A percentile compares a stretch with the other conserved stretches of the same genome.
Evolutionary conservation across 1,140 invertebrate species (phyloP).

Genomic region (Heliconius nattereri): DNA sequence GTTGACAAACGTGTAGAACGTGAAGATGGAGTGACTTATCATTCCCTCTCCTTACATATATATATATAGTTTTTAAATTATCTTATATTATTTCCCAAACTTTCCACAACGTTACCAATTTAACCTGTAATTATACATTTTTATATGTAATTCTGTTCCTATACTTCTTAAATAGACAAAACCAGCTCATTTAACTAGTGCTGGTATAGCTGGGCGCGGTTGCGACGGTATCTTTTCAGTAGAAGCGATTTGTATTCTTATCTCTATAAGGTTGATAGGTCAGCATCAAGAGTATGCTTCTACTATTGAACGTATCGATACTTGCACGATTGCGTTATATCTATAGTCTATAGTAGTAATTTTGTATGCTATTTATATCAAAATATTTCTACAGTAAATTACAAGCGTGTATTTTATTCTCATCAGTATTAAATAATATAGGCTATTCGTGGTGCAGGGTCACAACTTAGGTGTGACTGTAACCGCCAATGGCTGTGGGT

Average conservation of each 20-base stretch:
- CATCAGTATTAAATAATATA: too few relatives aligned
- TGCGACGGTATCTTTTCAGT: constrained; percentile 61
- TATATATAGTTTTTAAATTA: not conserved
- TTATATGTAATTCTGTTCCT: not conserved
- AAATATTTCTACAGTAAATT: not conserved
- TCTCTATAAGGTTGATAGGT: constrained; percentile 76
- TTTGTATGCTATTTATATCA: not conserved
- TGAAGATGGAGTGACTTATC: too few relatives aligned
- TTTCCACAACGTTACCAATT: not conserved
- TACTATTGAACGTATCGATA: constrained; percentile 3
- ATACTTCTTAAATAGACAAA: not conserved
- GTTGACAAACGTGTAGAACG: too few relatives aligned
- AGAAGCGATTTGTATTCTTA: constrained; percentile 75
- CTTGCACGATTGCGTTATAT: not conserved
- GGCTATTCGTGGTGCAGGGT: too few relatives aligned
- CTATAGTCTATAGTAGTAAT: too few relatives aligned
- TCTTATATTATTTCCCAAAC: not conserved
- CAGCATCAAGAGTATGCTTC: constrained; percentile 50
- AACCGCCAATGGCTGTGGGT: too few relatives aligned
- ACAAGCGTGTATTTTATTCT: not conserved
- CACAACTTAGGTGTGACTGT: too few relatives aligned
- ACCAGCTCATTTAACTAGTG: not conserved
- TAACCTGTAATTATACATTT: not conserved
- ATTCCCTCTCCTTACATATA: too few relatives aligned
- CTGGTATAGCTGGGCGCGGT: constrained; percentile 42